Evolutionary conservation across 92 coral and sea anemone species (phyloP), one percentile per base, ranked within the genome.

Genomic region (Porites lobata): DNA sequence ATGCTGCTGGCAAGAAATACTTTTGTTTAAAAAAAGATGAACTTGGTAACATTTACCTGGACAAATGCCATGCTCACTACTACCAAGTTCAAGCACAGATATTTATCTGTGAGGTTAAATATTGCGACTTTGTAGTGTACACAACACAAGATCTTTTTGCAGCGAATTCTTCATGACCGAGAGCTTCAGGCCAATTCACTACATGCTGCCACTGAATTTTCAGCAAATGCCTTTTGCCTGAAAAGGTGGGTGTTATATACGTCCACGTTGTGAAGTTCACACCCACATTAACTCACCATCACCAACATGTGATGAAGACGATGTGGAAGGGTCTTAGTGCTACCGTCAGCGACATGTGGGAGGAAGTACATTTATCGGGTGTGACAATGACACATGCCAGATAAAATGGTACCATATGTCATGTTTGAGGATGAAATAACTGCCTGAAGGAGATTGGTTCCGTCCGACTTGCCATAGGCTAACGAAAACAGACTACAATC

Each of bases 341-440:
- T 68, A 78, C 56, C 85, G 92, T 59, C 79, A 80, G 64, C 53
- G 59, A 50, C 65, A 88, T 22, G 67, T 84, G 32, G 90, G 83
- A 22, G 92, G 90, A 59, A 87, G 87, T 79, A 50, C 54, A 14
- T 87, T 92, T 7, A 77, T 88, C 72, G 89, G 92, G 13, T 92
- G 94, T 92, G 90, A 92, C 22, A 92, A 88, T 69, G 81, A 72
- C 7, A 66, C 71, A 8, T 92, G 93, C 52, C 51, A 58, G 3
- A 85, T 89, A 17, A 43, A 26, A 17, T 92, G 95, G 95, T 92
- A 67, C 69, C 91, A 92, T 56, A 75, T 92, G 87, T 65, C 57
- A 26, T 89, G 91, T 82, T 50, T 92, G 4, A 76, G 70, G 51
- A 19, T 92, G 43, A 76, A 59, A 13, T 69, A 20, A 24, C 87